A percentile compares a stretch with the other conserved stretches of the same genome.
Conservation (phyloP, 2,113 vertebrate species). For the Seriola aureovittata region DNA sequence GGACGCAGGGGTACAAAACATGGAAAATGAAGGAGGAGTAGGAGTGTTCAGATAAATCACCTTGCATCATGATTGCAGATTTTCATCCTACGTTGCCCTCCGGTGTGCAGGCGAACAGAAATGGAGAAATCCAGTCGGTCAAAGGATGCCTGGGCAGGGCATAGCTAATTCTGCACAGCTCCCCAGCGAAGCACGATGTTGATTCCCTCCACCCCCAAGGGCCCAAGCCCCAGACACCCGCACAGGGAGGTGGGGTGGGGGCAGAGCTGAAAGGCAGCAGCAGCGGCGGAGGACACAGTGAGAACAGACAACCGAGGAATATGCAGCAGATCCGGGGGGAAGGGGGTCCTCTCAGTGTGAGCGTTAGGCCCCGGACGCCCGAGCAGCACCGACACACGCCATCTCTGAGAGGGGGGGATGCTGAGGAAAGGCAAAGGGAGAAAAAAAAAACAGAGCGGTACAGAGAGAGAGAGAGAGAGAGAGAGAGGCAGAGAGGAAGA, state of each 20-base stretch:
- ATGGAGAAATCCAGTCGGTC: conserved; percentile 62
- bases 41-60: conserved; percentile 80
- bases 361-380: conserved; percentile 83
- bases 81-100: conserved; percentile 92
- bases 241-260: conserved; percentile 45
- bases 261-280: conserved; percentile 26
- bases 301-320: conserved; percentile 38
- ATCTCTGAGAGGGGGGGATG: conserved; percentile 86
- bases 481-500: conserved; percentile 69
- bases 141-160: conserved; percentile 73
- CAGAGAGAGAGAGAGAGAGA: conserved; percentile 61
- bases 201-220: conserved; percentile 72
- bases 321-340: conserved; percentile 41
- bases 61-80: conserved; percentile 99
- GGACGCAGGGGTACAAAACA: conserved; percentile 42
- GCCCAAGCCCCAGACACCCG: conserved; percentile 69
- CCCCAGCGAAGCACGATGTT: conserved; percentile 65
- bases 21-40: conserved; percentile 24
- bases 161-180: conserved; percentile 73
- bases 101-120: conserved; percentile 53
- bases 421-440: conserved; percentile 81
- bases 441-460: conserved; percentile 77
- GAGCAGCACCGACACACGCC: conserved; percentile 83
- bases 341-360: conserved; percentile 42
- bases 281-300: conserved; percentile 42